Evolutionary conservation across 2,113 vertebrate species (phyloP).

Genomic region (Leptodactylus fuscus): DNA sequence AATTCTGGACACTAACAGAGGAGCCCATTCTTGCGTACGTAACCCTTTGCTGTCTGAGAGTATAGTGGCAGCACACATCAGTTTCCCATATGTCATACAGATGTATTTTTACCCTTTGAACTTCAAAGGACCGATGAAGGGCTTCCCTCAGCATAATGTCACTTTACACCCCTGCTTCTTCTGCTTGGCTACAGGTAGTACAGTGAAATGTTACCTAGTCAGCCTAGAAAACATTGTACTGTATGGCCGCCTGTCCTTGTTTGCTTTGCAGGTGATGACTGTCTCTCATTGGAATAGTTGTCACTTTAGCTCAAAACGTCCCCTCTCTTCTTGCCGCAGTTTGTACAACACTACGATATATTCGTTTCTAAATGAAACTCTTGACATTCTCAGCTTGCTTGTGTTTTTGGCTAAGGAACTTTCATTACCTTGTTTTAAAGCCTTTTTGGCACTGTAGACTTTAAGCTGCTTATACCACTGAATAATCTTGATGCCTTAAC

Average conservation of each 20-base stretch:
- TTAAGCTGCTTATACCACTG: constrained; percentile 55
- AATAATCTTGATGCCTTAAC: constrained; percentile 56
- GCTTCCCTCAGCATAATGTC: constrained; percentile 52
- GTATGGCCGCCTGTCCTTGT: not conserved
- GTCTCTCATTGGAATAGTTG: constrained; percentile 12
- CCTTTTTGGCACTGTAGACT: constrained; percentile 33
- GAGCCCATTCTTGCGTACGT: constrained; percentile 20
- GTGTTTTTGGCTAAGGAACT: constrained; percentile 16
- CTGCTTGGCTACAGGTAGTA: constrained; percentile 15
- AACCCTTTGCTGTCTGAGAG: constrained; percentile 24
- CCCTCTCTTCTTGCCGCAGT: not conserved
- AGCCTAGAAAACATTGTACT: too few species aligned
- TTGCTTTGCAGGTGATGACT: constrained; percentile 32
- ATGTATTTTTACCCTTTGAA: constrained; percentile 13
- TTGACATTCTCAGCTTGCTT: not conserved
- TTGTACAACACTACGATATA: not conserved
- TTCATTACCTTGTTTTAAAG: constrained; percentile 26
- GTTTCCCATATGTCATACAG: constrained; percentile 12
- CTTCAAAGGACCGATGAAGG: constrained; percentile 12
- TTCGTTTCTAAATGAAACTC: not conserved
- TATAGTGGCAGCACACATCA: constrained; percentile 15
- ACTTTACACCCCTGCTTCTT: constrained; percentile 53
- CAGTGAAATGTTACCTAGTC: not conserved
- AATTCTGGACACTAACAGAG: constrained; percentile 35
- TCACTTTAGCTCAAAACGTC: not conserved